Evolutionary conservation across 2,888 invertebrate genomes (phyloP).

Genomic region (Crematogaster levior): DNA sequence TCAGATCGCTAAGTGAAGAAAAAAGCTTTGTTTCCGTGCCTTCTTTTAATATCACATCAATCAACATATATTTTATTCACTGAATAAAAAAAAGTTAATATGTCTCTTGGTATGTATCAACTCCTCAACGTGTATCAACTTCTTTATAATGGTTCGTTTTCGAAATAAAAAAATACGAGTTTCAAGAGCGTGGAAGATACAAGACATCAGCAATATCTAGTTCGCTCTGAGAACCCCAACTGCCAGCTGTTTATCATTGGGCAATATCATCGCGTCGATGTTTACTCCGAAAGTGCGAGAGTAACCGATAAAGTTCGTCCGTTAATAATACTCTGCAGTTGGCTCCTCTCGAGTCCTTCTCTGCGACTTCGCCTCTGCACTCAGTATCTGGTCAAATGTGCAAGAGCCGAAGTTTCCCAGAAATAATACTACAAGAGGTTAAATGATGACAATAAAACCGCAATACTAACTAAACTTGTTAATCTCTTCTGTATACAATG

Average conservation of each 20-base stretch:
- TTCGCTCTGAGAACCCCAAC: conserved; percentile 38
- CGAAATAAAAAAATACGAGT: conserved; percentile 29
- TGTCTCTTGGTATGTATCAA: background rate
- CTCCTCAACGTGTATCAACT: background rate
- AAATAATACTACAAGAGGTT: conserved; percentile 19
- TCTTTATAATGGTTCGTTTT: conserved; percentile 26
- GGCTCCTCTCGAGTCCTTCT: conserved; percentile 46
- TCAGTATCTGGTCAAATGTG: conserved; percentile 39
- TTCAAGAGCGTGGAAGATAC: conserved; percentile 22
- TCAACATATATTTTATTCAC: conserved; percentile 12
- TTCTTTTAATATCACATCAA: conserved; percentile 12
- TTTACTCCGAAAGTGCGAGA: conserved; percentile 62
- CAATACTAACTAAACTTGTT: conserved; percentile 9
- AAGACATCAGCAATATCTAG: conserved; percentile 45
- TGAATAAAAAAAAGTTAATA: no score
- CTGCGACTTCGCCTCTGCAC: conserved; percentile 23
- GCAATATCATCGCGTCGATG: conserved; percentile 68
- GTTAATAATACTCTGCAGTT: conserved; percentile 66
- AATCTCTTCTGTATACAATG: background rate
- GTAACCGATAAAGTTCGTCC: conserved; percentile 72
- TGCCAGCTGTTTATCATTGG: conserved; percentile 66
- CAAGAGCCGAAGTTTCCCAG: conserved; percentile 2
- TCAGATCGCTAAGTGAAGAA: conserved; percentile 1
- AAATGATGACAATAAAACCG: conserved; percentile 19
- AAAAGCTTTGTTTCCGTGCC: background rate